Evolutionary conservation across 2,113 vertebrate genomes (phyloP), one percentile per base, ranked within the genome.

Genomic region (Glaucidium brasilianum): DNA sequence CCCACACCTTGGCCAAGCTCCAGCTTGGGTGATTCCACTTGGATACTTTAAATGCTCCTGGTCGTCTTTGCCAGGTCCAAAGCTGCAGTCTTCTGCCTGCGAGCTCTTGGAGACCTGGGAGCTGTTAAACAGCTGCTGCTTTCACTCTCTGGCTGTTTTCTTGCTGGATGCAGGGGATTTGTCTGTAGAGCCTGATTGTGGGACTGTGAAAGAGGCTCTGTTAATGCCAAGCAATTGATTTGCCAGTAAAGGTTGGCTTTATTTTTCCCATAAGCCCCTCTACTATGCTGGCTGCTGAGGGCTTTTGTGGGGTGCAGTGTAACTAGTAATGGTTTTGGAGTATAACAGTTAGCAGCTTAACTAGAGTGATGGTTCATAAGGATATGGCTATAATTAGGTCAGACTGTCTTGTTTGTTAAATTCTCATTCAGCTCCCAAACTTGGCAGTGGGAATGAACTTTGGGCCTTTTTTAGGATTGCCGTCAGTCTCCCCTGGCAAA

Each of bases 121-220:
- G 39, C 90, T 94, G 69, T 63, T 53, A 35, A 91, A 87, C 96
- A 97, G 95, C 96, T 96, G 97, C 90, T 80, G 0, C 88, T 85
- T 95, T 96, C 92, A 90, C n/a, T 94, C 88, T 35, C 35, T 6
- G 50, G n/a, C 86, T 95, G 84, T 88, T 94, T 94, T 86, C 62
- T 73, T 67, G 73, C 83, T 92, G 92, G 64, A 5, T 74, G 7
- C 49, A 25, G 29, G 79, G 59, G 56, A 53, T 71, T 58, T 85
- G 58, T 88, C 45, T 79, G 58, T 71, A n/a, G 12, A 90, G 67
- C 52, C 56, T 41, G 53, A 32, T 71, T 29, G 66, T 43, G 34
- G 60, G 74, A 14, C 62, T 80, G 62, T 95, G 94, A 95, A 85
- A 85, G 92, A 79, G 55, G 49, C 58, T 95, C 80, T 95, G 89